Percentiles rank a stretch among this genome's conserved stretches.
Conservation (phyloP, 2,113 vertebrate species). For the Mastomys natalensis region DNA sequence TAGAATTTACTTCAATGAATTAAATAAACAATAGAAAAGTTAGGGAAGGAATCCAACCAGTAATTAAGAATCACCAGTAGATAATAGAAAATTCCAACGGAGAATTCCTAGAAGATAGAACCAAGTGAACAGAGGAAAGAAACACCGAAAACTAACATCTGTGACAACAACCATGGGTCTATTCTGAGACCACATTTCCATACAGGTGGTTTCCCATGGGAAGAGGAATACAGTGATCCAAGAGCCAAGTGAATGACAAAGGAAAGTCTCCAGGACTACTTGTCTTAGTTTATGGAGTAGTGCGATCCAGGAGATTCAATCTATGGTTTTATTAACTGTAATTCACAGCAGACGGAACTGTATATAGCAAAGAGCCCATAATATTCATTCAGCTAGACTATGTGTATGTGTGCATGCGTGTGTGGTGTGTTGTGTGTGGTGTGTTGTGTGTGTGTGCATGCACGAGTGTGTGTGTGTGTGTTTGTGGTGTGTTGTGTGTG, state of each 20-base stretch:
- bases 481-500: background rate
- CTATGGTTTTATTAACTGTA: background rate
- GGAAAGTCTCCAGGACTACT: background rate
- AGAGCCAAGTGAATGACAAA: background rate
- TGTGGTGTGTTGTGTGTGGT: background rate
- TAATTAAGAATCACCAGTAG: background rate
- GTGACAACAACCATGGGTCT: background rate
- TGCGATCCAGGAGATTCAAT: background rate
- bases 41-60: background rate
- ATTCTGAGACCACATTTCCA: background rate
- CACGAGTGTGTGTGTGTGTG: background rate
- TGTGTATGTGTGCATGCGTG: background rate
- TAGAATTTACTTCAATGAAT: constrained; percentile 10
- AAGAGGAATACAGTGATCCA: background rate
- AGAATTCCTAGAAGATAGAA: background rate
- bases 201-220: background rate
- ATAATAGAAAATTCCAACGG: background rate
- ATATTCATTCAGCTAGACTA: background rate
- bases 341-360: background rate
- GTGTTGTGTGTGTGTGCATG: background rate
- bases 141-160: background rate
- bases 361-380: background rate
- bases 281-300: background rate
- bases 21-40: constrained; percentile 6
- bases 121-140: background rate